These are phyloP conservation scores for Pomatorhinus ruficollis DNA, from an alignment of 2,113 vertebrate genomes.

Conservation along the genomic window DNA sequence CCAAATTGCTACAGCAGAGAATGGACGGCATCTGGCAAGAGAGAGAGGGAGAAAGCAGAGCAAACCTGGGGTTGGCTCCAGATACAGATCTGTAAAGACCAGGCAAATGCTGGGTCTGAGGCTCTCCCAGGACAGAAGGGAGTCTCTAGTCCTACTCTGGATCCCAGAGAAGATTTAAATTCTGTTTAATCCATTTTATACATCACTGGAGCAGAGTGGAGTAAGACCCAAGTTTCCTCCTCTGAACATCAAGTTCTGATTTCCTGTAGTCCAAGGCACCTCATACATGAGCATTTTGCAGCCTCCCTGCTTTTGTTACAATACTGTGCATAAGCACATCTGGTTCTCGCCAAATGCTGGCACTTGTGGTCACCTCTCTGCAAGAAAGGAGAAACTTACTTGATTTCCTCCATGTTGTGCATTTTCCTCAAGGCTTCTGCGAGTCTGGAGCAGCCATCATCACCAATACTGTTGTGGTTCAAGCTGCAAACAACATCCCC, in stretches of 20 bases:
- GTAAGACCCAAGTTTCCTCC: background rate
- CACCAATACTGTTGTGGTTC: conserved; percentile 57
- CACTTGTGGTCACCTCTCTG: background rate
- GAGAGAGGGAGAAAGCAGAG: background rate
- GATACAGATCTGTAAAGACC: background rate
- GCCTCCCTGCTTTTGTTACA: background rate
- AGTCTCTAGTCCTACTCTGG: background rate
- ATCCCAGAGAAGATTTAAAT: background rate
- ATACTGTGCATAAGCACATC: background rate
- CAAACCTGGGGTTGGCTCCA: background rate
- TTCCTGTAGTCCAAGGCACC: background rate
- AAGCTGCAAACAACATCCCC: conserved; percentile 69
- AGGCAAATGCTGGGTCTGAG: background rate
- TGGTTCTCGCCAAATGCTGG: background rate
- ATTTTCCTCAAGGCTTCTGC: conserved; percentile 65
- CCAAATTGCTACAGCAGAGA: background rate
- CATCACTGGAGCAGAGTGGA: background rate
- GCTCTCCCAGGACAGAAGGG: background rate
- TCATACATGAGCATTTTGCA: background rate
- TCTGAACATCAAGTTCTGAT: background rate
- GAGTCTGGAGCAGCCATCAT: conserved; percentile 16
- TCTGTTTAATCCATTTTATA: background rate
- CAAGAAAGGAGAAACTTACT: conserved; percentile 68
- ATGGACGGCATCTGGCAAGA: background rate
- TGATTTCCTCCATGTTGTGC: conserved; percentile 73